phyloP scores from a whole-genome alignment of 92 coral and sea anemone genomes.

The Blastomussa wellsi region DNA sequence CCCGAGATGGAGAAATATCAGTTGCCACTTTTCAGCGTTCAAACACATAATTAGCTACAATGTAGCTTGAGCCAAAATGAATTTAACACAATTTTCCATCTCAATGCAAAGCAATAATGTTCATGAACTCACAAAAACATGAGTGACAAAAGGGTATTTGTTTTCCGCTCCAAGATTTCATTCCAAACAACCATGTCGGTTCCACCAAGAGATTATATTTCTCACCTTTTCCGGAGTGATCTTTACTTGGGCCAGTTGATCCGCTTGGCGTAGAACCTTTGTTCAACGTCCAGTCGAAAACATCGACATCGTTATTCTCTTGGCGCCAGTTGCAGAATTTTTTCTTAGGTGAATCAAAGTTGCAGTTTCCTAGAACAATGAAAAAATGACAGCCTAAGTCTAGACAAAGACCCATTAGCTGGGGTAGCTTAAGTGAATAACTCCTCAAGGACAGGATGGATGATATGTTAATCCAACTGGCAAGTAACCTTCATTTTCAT shows the following conservation, averaged over 20 bases:
- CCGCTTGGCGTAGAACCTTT: conserved; percentile 47
- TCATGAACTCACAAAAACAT: not conserved
- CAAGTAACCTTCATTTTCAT: no score
- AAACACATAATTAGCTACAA: no score
- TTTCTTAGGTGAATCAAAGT: conserved; percentile 23
- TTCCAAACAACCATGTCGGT: no score
- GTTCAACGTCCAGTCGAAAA: conserved; percentile 49
- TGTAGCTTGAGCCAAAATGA: not conserved
- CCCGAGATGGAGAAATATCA: no score
- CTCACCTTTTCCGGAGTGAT: conserved; percentile 20
- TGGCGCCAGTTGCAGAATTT: conserved; percentile 46
- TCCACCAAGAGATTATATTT: not conserved
- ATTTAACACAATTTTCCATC: not conserved
- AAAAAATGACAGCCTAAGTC: not conserved
- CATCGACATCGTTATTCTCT: not conserved
- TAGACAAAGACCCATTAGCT: not conserved
- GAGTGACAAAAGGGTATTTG: no score
- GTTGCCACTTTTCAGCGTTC: no score
- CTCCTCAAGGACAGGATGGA: no score
- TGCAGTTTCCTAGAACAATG: conserved; percentile 37
- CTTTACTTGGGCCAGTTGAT: conserved; percentile 66
- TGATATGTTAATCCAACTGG: no score
- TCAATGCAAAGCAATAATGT: not conserved
- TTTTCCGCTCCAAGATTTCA: no score
- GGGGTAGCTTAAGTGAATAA: no score